Conservation (phyloP, 2,113 vertebrate genomes). For the Barbus barbus region DNA sequence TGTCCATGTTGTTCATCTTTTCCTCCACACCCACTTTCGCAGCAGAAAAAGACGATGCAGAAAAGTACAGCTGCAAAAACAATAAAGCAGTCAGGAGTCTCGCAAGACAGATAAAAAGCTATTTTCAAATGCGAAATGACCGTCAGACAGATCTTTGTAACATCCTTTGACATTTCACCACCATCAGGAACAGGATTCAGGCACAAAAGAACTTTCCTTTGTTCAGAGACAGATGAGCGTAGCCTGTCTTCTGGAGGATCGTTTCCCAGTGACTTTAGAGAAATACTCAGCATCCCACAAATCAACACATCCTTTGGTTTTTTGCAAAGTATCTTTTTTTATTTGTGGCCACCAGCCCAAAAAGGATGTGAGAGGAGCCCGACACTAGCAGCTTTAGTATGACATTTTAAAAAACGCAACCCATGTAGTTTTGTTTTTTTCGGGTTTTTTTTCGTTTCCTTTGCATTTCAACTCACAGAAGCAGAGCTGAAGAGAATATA, state of each 20-base stretch:
- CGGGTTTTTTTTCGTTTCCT: slow-evolving; percentile 48
- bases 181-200: slow-evolving; percentile 70
- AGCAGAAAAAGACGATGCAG: slow-evolving; percentile 55
- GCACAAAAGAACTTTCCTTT: slow-evolving; percentile 61
- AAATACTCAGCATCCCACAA: slow-evolving; percentile 57
- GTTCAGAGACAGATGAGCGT: slow-evolving; percentile 40
- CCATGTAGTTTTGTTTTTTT: slow-evolving; percentile 35
- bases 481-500: slow-evolving; percentile 63
- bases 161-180: slow-evolving; percentile 41
- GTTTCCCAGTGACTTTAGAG: slow-evolving; percentile 29
- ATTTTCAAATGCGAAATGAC: slow-evolving; percentile 54
- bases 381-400: slow-evolving; percentile 71
- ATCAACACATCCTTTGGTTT: slow-evolving; percentile 70
- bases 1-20: slow-evolving; percentile 39
- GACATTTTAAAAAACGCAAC: slow-evolving; percentile 60
- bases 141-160: slow-evolving; percentile 50
- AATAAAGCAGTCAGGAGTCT: slow-evolving; percentile 62
- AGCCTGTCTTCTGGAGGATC: not conserved
- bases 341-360: slow-evolving; percentile 33
- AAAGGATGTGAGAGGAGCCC: slow-evolving; percentile 26
- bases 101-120: slow-evolving; percentile 65
- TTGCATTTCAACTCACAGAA: slow-evolving; percentile 58
- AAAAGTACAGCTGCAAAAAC: slow-evolving; percentile 66
- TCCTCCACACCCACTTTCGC: slow-evolving; percentile 41
- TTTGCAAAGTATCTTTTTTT: slow-evolving; percentile 52